These are phyloP conservation scores for Polyommatus icarus DNA, from an alignment of 2,888 invertebrate genomes.

Conservation along the genomic window DNA sequence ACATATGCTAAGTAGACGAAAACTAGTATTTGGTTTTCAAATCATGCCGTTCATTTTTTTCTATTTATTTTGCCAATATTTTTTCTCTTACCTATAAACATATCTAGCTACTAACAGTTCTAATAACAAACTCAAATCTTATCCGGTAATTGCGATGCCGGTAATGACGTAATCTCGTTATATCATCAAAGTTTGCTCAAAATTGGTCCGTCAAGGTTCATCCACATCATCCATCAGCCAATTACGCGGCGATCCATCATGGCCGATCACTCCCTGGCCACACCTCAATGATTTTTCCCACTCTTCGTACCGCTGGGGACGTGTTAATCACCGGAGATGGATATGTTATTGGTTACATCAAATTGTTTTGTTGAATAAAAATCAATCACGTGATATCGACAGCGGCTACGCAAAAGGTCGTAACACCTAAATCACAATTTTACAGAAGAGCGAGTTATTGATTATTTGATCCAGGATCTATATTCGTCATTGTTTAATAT, in stretches of 20 bases:
- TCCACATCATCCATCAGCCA: conserved; percentile 86
- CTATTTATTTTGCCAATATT: too few species aligned
- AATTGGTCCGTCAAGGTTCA: conserved; percentile 29
- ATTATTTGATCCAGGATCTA: too few species aligned
- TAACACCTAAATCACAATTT: neutral
- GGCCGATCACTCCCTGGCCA: conserved; percentile 71
- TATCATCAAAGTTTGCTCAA: conserved; percentile 31
- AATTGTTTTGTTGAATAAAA: neutral
- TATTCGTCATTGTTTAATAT: too few species aligned
- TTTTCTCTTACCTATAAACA: too few species aligned
- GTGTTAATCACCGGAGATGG: conserved; percentile 68
- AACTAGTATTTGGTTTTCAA: too few species aligned
- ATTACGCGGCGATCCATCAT: conserved; percentile 89
- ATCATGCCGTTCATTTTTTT: too few species aligned
- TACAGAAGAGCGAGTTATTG: neutral
- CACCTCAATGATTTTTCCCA: conserved; percentile 68
- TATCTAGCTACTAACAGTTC: too few species aligned
- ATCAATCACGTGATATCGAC: neutral
- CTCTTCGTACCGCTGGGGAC: conserved; percentile 63
- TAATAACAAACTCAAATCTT: neutral
- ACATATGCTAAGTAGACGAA: too few species aligned
- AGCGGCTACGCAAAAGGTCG: neutral
- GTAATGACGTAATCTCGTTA: conserved; percentile 6
- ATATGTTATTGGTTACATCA: conserved; percentile 31
- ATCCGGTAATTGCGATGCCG: neutral